Evolutionary conservation across 2,888 invertebrate genomes (phyloP).

Genomic region (Heliothis peltigera): DNA sequence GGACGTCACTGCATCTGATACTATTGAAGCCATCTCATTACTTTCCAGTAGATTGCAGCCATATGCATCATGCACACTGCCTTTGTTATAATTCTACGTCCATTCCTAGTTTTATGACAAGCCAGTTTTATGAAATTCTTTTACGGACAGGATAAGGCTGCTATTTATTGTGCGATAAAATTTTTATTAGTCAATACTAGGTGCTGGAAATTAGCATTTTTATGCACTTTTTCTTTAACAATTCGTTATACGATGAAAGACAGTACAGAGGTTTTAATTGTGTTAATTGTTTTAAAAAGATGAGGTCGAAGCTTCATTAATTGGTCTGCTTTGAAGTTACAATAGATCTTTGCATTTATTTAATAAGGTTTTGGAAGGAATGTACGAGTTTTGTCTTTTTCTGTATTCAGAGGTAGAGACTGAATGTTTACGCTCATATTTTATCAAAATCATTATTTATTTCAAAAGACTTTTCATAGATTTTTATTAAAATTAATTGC

Average conservation of each 20-base stretch:
- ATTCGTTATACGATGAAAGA: conserved; percentile 23
- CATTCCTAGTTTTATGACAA: conserved; percentile 67
- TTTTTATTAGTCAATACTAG: conserved; percentile 52
- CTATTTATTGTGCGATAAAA: conserved; percentile 54
- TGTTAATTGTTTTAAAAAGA: conserved; percentile 14
- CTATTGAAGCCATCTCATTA: conserved; percentile 78
- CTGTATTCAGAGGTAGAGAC: no score
- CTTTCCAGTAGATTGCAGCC: conserved; percentile 74
- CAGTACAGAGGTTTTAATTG: neutral
- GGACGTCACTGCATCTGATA: conserved; percentile 67
- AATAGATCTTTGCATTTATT: neutral
- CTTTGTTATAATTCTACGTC: conserved; percentile 70
- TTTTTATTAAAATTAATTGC: no score
- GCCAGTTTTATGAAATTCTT: conserved; percentile 54
- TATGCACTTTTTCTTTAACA: conserved; percentile 23
- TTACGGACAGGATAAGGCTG: conserved; percentile 45
- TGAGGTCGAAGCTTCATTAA: neutral
- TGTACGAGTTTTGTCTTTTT: no score
- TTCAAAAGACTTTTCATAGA: no score
- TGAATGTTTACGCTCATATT: no score
- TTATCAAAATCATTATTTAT: no score
- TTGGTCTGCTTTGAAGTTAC: neutral
- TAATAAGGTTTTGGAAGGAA: neutral
- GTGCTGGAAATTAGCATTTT: conserved; percentile 37
- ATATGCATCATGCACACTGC: conserved; percentile 73